Evolutionary conservation across 2,113 vertebrate genomes (phyloP).

Genomic region (Oncorhynchus kisutch): DNA sequence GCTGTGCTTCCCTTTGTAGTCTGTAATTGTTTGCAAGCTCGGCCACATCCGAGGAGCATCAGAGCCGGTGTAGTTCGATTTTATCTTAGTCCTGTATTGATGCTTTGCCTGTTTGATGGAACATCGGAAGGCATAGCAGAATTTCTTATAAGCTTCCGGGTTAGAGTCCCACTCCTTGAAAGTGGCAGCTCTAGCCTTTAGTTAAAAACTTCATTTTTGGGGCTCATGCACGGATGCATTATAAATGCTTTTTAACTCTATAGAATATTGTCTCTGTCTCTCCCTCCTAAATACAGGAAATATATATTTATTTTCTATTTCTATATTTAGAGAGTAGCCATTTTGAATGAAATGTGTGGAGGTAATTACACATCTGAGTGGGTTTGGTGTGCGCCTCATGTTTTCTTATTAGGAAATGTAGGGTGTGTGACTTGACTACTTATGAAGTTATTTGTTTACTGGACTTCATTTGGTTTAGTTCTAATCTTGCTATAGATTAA

Average conservation of each 20-base stretch:
- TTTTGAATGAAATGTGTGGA: slow-evolving; percentile 69
- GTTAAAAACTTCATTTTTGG: background rate
- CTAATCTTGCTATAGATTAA: slow-evolving; percentile 31
- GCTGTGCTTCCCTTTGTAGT: too few relatives aligned
- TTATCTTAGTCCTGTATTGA: too few relatives aligned
- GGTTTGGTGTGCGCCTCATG: slow-evolving; percentile 60
- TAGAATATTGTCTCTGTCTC: slow-evolving; percentile 73
- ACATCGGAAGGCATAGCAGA: too few relatives aligned
- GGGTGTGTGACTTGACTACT: slow-evolving; percentile 13
- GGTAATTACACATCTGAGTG: slow-evolving; percentile 75
- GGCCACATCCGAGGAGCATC: too few relatives aligned
- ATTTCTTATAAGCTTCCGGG: too few relatives aligned
- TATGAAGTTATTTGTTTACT: slow-evolving; percentile 36
- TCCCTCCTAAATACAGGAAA: slow-evolving; percentile 38
- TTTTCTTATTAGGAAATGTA: slow-evolving; percentile 51
- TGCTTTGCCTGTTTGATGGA: too few relatives aligned
- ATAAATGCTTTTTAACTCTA: slow-evolving; percentile 51
- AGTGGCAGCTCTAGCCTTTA: too few relatives aligned
- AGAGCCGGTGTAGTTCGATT: too few relatives aligned
- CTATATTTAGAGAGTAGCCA: slow-evolving; percentile 47
- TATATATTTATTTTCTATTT: slow-evolving; percentile 57
- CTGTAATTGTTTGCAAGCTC: too few relatives aligned
- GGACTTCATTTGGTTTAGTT: slow-evolving; percentile 37
- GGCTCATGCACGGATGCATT: background rate
- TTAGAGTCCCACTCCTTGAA: too few relatives aligned